These are phyloP conservation scores for Notamacropus eugenii DNA, from an alignment of 2,797 vertebrate genomes.

Conservation along the genomic window DNA sequence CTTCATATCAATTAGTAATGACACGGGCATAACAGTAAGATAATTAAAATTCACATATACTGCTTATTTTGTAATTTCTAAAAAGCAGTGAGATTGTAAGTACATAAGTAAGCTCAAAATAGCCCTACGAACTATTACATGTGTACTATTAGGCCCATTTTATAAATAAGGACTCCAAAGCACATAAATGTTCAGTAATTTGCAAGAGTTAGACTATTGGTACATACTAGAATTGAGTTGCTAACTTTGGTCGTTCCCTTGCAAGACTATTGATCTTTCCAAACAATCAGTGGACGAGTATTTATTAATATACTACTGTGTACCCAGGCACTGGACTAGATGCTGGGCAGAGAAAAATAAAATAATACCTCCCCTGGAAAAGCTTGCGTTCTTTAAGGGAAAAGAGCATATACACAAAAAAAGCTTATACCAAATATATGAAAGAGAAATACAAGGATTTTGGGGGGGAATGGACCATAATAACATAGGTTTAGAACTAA, in stretches of 20 bases:
- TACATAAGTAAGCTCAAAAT: not conserved
- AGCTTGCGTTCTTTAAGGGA: not conserved
- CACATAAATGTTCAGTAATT: not conserved
- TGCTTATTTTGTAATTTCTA: not conserved
- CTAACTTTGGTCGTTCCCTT: not conserved
- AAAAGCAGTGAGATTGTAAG: not conserved
- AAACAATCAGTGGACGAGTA: not conserved
- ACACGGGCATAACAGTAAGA: not conserved
- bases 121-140: not conserved
- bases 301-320: not conserved
- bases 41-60: not conserved
- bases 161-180: not conserved
- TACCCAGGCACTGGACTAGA: not conserved
- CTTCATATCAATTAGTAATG: not conserved
- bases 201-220: not conserved
- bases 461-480: not conserved
- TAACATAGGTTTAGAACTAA: not conserved
- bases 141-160: not conserved
- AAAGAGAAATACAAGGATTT: not conserved
- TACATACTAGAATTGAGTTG: not conserved
- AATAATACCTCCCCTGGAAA: not conserved
- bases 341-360: not conserved
- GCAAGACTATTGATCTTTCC: not conserved
- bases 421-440: not conserved
- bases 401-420: not conserved